A percentile compares a stretch with the other conserved stretches of the same genome.
Conservation (phyloP, 2,113 vertebrate species). For the Rhadina sibilatrix region DNA sequence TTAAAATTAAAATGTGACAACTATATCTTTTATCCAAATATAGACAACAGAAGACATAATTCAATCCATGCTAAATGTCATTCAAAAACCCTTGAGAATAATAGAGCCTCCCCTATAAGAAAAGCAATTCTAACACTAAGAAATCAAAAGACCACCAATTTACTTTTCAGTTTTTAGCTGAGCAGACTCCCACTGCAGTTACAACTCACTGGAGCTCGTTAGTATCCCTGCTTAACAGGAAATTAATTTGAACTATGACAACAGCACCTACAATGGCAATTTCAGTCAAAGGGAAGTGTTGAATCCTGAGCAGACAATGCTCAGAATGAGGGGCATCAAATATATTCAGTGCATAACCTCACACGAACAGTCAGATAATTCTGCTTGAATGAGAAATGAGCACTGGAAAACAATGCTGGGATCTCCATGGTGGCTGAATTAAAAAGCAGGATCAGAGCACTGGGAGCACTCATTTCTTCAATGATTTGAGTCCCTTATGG, state of each 20-base stretch:
- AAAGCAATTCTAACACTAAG: neutral
- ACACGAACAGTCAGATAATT: neutral
- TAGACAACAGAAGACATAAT: neutral
- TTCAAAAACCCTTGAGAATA: neutral
- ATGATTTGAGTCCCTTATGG: neutral
- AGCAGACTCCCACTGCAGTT: neutral
- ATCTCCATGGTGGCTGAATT: neutral
- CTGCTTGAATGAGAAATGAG: neutral
- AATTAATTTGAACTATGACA: conserved; percentile 36
- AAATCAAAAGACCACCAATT: neutral
- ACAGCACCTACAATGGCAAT: neutral
- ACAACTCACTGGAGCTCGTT: neutral
- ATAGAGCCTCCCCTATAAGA: neutral
- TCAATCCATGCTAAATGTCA: neutral
- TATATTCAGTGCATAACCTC: neutral
- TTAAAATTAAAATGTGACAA: neutral
- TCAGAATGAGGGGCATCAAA: neutral
- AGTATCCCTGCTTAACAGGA: neutral
- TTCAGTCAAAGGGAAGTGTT: neutral
- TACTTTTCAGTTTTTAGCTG: neutral
- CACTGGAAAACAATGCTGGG: neutral
- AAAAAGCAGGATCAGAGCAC: neutral
- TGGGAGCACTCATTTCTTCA: neutral
- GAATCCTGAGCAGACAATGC: neutral
- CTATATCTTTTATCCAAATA: neutral